Conservation (phyloP, 2,888 invertebrate species). For the Lucinisca nassula region DNA sequence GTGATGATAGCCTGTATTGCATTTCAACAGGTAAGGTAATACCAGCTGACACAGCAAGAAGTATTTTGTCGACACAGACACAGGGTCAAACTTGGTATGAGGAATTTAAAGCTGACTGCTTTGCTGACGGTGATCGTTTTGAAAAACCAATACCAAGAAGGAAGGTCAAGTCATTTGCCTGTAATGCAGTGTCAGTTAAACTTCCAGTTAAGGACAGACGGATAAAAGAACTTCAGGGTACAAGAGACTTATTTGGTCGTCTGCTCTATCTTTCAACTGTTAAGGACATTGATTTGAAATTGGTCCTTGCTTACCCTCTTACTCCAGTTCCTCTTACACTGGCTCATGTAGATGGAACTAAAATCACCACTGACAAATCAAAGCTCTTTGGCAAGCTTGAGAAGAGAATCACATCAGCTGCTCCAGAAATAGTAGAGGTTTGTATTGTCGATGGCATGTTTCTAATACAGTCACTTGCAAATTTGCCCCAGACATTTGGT, state of each 20-base stretch:
- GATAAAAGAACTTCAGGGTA: conserved; percentile 16
- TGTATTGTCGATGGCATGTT: conserved; percentile 42
- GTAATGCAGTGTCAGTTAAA: neutral
- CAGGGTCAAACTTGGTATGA: conserved; percentile 24
- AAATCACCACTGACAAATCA: conserved; percentile 47
- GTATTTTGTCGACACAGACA: neutral
- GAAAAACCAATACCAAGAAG: conserved; percentile 49
- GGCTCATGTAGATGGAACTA: conserved; percentile 44
- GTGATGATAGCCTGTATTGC: conserved; percentile 21
- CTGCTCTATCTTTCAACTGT: conserved; percentile 13
- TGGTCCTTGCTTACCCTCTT: conserved; percentile 35
- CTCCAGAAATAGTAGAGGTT: conserved; percentile 15
- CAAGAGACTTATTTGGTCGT: conserved; percentile 55
- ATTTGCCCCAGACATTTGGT: conserved; percentile 14
- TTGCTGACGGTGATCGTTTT: conserved; percentile 30
- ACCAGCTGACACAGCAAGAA: conserved; percentile 1
- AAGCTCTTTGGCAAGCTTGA: conserved; percentile 39
- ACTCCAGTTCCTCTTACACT: conserved; percentile 48
- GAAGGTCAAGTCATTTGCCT: conserved; percentile 52
- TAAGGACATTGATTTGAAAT: conserved; percentile 43
- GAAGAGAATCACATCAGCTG: neutral
- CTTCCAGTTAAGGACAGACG: neutral
- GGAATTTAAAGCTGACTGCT: conserved; percentile 47
- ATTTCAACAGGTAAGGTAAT: conserved; percentile 33
- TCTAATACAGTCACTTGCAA: conserved; percentile 7